Percentiles rank a stretch among this genome's conserved stretches.
Evolutionary conservation across 2,113 vertebrate species (phyloP).

Genomic region (Macaca mulatta): DNA sequence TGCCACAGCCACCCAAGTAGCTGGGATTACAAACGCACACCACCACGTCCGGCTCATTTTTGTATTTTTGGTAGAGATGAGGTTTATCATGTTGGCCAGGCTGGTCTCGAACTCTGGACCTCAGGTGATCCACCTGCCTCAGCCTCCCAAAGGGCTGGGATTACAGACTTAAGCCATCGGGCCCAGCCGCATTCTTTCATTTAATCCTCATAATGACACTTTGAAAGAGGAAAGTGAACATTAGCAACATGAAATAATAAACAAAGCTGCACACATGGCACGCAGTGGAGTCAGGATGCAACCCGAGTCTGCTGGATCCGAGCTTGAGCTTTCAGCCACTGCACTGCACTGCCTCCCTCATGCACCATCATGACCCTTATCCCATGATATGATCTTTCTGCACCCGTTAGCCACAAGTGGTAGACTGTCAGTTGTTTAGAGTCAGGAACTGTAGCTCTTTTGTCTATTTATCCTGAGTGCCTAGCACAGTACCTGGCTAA

Average conservation of each 20-base stretch:
- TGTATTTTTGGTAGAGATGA: too few species aligned
- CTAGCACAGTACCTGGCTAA: not conserved
- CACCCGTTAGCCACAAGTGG: not conserved
- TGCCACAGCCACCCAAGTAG: too few species aligned
- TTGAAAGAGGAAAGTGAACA: not conserved
- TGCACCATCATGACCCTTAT: accelerated
- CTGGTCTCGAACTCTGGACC: too few species aligned
- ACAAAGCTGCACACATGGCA: not conserved
- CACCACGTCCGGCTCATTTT: too few species aligned
- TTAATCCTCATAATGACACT: not conserved
- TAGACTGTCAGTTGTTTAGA: not conserved
- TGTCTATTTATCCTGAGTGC: not conserved
- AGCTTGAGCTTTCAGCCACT: not conserved
- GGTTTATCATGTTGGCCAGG: too few species aligned
- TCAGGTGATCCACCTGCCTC: too few species aligned
- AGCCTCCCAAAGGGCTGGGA: too few species aligned
- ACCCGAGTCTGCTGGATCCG: accelerated
- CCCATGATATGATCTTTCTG: not conserved
- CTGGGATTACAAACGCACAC: too few species aligned
- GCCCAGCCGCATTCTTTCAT: not conserved
- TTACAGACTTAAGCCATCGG: too few species aligned
- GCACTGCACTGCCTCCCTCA: accelerated
- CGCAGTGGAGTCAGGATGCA: not conserved
- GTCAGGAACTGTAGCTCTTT: not conserved
- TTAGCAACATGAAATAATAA: not conserved